Base-by-base conservation (phyloP, 2,888 invertebrate species). In the Lysandra coridon region DNA sequence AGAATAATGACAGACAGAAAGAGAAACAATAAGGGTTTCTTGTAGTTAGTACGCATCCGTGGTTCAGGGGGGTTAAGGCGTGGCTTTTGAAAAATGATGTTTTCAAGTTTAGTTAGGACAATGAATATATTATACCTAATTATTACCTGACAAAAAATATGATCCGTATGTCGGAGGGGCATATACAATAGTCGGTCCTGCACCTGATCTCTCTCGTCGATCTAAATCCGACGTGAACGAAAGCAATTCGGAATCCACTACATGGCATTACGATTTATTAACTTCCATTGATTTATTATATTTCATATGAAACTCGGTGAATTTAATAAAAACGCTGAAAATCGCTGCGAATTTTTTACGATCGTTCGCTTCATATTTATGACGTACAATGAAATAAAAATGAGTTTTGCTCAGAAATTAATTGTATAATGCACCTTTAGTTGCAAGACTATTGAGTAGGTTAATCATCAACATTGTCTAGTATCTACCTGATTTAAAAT, bases 231-330 rank as follows among this genome's bases (percentile, higher is more conserved):
- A 74, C 60, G 73, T 60, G 74, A 57, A 74, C 57, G 60, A 79
- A 79, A 62, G 74, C 79, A 79, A 79, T 79, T 74, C 74, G 40
- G 44, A 40, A 60, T 79, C 74, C 60, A 79, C 79, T 79, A 79
- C 78, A 73, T 78, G 78, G 73, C 73, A 78, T 78, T 44, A 62
- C 79, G 74, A 79, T 79, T 79, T 79, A 79, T 79, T 79, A 79
- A 44, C 79, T 74, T 75, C 60, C 74, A 74, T 79, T 79, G 79
- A 79, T 79, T 79, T 79, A 79, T 79, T 75, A 79, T 79, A 79
- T 79, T 79, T 79, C 74, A 79, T 79, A 79, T 79, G 79, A 79
- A 73, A 74, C 79, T 62, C 73, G 73, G 60, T 73, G 74, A 74
- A 79, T 79, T 79, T 79, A 79, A 79, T 79, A 75, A 79, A 79